Evolutionary conservation across 2,797 vertebrate genomes (phyloP).

Genomic region (Eutrigla gurnardus): DNA sequence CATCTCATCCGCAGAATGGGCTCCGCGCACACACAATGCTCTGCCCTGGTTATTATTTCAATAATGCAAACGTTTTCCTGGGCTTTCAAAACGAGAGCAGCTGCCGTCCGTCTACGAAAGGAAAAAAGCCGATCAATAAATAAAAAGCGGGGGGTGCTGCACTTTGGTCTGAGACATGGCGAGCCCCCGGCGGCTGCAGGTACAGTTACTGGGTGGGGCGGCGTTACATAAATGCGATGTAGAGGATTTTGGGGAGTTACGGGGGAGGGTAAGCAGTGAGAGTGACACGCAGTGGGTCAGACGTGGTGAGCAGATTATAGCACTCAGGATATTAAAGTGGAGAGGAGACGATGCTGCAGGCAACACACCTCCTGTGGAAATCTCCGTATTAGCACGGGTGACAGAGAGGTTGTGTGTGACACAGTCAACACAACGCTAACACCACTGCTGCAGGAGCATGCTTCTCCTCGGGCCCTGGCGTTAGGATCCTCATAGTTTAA

Average conservation of each 20-base stretch:
- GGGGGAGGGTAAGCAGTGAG: slow-evolving; percentile 50
- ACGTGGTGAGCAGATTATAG: slow-evolving; percentile 78
- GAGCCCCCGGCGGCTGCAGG: slow-evolving; percentile 34
- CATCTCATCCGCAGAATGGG: slow-evolving; percentile 43
- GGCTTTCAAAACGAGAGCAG: slow-evolving; percentile 64
- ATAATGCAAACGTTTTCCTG: slow-evolving; percentile 71
- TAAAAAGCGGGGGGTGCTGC: neutral
- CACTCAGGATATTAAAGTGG: slow-evolving; percentile 82
- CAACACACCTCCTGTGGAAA: slow-evolving; percentile 64
- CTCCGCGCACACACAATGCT: slow-evolving; percentile 17
- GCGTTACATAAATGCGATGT: slow-evolving; percentile 68
- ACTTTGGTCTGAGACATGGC: slow-evolving; percentile 50
- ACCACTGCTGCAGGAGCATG: slow-evolving; percentile 13
- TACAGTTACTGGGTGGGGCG: slow-evolving; percentile 20
- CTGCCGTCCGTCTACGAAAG: slow-evolving; percentile 70
- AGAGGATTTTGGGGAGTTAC: slow-evolving; percentile 69
- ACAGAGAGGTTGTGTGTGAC: slow-evolving; percentile 47
- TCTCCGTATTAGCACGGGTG: slow-evolving; percentile 51
- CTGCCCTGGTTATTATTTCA: slow-evolving; percentile 61
- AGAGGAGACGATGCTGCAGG: slow-evolving; percentile 59
- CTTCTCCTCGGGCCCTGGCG: neutral
- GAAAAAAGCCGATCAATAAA: slow-evolving; percentile 74
- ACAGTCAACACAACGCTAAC: slow-evolving; percentile 30
- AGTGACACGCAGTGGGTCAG: slow-evolving; percentile 69
- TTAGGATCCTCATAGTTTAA: neutral